These are phyloP conservation scores for Stegodyphus mimosarum DNA, from an alignment of 1,140 invertebrate genomes.

Conservation along the genomic window DNA sequence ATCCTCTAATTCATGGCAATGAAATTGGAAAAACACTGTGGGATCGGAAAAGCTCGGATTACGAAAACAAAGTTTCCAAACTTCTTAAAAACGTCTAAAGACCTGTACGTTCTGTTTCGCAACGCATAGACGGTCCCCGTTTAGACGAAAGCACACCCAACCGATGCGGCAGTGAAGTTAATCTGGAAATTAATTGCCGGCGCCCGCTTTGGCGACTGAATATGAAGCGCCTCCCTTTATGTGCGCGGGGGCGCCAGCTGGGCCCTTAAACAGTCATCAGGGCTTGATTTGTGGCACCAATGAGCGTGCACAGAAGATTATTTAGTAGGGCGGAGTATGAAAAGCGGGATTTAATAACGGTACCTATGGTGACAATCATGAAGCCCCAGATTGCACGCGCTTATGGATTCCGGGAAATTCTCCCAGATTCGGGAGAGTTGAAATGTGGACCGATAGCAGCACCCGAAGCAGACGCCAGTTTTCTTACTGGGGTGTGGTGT, in stretches of 20 bases:
- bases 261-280: constrained; percentile 59
- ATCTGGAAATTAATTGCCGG: constrained; percentile 55
- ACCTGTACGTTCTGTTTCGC: too few species aligned
- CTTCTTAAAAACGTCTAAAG: too few species aligned
- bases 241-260: constrained; percentile 29
- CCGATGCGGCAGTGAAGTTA: constrained; percentile 27
- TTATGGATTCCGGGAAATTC: neutral
- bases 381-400: constrained; percentile 7
- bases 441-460: too few species aligned
- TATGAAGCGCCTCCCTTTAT: constrained; percentile 39
- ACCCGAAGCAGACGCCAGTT: too few species aligned
- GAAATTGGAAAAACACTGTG: too few species aligned
- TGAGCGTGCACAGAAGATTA: constrained; percentile 51
- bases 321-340: constrained; percentile 46
- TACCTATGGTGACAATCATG: constrained; percentile 40
- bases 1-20: too few species aligned
- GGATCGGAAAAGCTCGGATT: too few species aligned
- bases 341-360: constrained; percentile 58
- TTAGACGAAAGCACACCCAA: too few species aligned
- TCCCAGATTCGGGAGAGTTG: too few species aligned
- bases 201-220: constrained; percentile 20
- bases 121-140: too few species aligned
- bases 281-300: constrained; percentile 59
- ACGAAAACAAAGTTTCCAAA: too few species aligned
- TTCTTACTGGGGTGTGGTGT: too few species aligned